These are phyloP conservation scores for Leptothorax acervorum DNA, from an alignment of 2,888 invertebrate genomes.

Conservation along the genomic window DNA sequence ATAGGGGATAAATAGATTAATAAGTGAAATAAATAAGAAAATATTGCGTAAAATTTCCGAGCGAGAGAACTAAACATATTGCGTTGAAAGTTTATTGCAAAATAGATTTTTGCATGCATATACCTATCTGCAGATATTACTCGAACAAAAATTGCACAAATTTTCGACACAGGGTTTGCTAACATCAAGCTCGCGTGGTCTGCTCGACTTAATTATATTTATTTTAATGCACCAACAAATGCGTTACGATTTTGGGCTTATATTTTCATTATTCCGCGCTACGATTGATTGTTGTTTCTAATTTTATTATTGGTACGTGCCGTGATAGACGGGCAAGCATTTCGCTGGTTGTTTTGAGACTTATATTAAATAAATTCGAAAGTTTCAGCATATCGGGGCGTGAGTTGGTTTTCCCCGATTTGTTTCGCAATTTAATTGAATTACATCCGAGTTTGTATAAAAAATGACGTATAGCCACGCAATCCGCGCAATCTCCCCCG, in stretches of 20 bases:
- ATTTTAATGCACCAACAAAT: too few relatives aligned
- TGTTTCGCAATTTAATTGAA: background rate
- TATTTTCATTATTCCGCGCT: background rate
- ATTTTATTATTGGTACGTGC: conserved; percentile 8
- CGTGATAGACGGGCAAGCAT: background rate
- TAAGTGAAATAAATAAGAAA: too few relatives aligned
- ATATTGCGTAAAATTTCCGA: background rate
- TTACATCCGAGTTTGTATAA: background rate
- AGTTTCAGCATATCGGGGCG: background rate
- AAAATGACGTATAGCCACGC: background rate
- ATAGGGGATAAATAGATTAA: background rate
- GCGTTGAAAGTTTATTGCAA: background rate
- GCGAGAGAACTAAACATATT: background rate
- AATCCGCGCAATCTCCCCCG: conserved; percentile 24
- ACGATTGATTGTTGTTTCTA: conserved; percentile 14
- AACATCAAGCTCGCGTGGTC: background rate
- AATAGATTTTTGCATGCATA: background rate
- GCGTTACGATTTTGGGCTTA: background rate
- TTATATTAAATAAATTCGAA: background rate
- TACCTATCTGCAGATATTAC: background rate
- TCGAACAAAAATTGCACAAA: background rate
- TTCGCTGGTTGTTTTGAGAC: background rate
- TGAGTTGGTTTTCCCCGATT: background rate
- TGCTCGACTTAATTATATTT: conserved; percentile 9
- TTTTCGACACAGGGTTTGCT: background rate